Evolutionary conservation across 2,797 vertebrate species (phyloP), one percentile per base, ranked within the genome.

Genomic region (Sebastes aleutianus): DNA sequence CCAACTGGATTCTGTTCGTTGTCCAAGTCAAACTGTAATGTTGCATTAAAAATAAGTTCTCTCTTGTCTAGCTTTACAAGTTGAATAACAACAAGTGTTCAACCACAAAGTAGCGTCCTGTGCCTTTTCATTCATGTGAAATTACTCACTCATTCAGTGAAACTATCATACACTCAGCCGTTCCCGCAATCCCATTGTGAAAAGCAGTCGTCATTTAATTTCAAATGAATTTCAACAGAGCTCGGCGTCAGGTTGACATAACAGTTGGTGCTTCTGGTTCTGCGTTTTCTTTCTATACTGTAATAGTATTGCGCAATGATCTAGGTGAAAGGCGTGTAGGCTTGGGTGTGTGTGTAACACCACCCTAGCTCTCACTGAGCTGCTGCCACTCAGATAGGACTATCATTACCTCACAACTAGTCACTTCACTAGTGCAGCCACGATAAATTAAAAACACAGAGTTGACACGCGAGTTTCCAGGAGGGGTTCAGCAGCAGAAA

Each of bases 371-470:
- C 74, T 76, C 81, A 26, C 39, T 72, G 62, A 79, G 68, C 82
- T 90, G 86, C 72, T 82, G 62, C 31, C 43, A 7, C 70, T 78
- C 36, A 90, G 92, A 94, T 92, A 93, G 74, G 69, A 86, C 85
- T 91, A 93, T 93, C 89, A 75, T 24, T 54, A 70, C 14, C 31
- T 62, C 63, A 54, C 76, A 86, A 78, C 57, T 53, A 50, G 63
- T 70, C 64, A 47, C 26, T 59, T 47, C 34, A 39, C 24, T 8
- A 14, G 50, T 29, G 31, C 43, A 76, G 26, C 53, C 61, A 20
- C 12, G n/a, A 43, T 26, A 50, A 24, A 77, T 77, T 53, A n/a
- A 50, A 74, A 27, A 67, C 16, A 22, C 18, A 22, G 31, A 67
- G 14, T 9, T 26, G 29, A 36, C 34, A 32, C 20, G 9, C 27